Evolutionary conservation across 2,113 vertebrate genomes (phyloP).

Genomic region (Pterocles gutturalis): DNA sequence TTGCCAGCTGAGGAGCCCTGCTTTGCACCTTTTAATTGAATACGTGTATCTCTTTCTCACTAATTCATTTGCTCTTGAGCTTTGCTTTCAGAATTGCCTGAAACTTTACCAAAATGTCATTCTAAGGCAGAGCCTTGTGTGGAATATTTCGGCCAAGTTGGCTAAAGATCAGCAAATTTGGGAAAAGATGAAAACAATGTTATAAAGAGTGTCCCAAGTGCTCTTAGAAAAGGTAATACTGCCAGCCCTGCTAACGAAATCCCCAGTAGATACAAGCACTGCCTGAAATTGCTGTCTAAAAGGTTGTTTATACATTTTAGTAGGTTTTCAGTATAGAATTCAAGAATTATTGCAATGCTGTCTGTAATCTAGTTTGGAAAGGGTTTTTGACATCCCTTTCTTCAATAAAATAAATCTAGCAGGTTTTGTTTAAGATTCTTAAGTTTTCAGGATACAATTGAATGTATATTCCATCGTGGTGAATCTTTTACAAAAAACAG

Average conservation of each 20-base stretch:
- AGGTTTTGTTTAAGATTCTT: background rate
- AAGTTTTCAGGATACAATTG: background rate
- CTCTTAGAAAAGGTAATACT: background rate
- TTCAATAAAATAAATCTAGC: background rate
- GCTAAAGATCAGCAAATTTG: background rate
- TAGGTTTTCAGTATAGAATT: background rate
- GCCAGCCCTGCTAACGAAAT: background rate
- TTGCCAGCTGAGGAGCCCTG: background rate
- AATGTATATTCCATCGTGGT: background rate
- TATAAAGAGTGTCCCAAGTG: background rate
- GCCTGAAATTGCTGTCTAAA: background rate
- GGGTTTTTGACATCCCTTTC: background rate
- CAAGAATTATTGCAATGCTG: background rate
- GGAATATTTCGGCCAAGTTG: background rate
- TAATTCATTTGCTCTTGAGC: background rate
- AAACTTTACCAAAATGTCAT: background rate
- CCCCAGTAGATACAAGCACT: background rate
- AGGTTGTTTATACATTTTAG: background rate
- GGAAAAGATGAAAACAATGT: background rate
- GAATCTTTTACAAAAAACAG: background rate
- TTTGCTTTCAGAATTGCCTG: background rate
- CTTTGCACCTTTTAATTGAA: background rate
- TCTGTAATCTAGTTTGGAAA: background rate
- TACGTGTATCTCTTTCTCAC: rapidly evolving
- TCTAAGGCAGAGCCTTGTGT: background rate